Percentiles rank a stretch among this genome's conserved stretches.
phyloP scores from a whole-genome alignment of 2,888 invertebrate species.

The Microctonus hyperodae region DNA sequence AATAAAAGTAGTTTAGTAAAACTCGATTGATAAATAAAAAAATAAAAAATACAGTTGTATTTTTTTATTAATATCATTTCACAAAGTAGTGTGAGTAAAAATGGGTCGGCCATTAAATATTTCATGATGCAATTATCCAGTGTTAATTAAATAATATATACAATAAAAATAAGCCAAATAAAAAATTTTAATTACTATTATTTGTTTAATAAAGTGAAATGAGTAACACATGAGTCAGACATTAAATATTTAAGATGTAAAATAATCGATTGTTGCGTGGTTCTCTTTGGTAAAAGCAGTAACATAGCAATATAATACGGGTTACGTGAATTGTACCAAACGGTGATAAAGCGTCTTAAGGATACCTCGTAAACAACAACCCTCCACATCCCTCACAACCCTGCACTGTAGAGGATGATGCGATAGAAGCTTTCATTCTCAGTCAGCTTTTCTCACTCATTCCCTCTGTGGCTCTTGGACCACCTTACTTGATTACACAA shows the following conservation, averaged over 20 bases:
- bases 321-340: slow-evolving; percentile 38
- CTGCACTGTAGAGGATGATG: slow-evolving; percentile 29
- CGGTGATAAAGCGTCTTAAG: slow-evolving; percentile 38
- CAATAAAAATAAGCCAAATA: too few species aligned
- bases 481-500: slow-evolving; percentile 42
- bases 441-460: slow-evolving; percentile 18
- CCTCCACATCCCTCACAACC: slow-evolving; percentile 20
- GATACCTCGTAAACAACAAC: slow-evolving; percentile 37
- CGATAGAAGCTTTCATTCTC: slow-evolving; percentile 30
- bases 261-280: slow-evolving; percentile 2
- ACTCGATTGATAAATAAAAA: background rate
- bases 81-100: background rate
- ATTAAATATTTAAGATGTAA: background rate
- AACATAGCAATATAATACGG: slow-evolving; percentile 38
- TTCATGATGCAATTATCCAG: too few species aligned
- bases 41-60: background rate
- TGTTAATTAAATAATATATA: too few species aligned
- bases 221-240: background rate
- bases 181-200: too few species aligned
- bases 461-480: slow-evolving; percentile 11
- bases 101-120: background rate
- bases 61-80: too few species aligned
- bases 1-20: background rate
- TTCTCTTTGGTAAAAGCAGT: slow-evolving; percentile 10
- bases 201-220: background rate